phyloP scores from a whole-genome alignment of 2,888 invertebrate species.

The Folsomia candida region DNA sequence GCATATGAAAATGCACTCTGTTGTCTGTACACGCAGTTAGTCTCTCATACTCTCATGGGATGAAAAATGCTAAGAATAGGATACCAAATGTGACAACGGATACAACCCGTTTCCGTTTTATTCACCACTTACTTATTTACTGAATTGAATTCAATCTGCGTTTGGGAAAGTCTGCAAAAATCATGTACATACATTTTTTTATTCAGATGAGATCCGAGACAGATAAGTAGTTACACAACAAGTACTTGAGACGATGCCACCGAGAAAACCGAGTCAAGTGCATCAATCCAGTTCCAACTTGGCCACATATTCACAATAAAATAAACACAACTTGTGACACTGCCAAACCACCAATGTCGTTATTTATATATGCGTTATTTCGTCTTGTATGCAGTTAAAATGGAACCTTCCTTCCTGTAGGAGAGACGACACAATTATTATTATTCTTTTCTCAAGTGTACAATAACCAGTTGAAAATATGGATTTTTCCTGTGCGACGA shows the following conservation, averaged over 20 bases:
- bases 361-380: no score
- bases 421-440: not conserved
- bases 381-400: no score
- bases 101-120: not conserved
- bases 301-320: not conserved
- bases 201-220: not conserved
- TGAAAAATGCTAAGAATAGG: not conserved
- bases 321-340: not conserved
- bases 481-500: no score
- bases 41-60: not conserved
- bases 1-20: no score
- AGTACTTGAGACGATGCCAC: not conserved
- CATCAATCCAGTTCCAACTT: not conserved
- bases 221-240: not conserved
- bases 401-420: not conserved
- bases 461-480: not conserved
- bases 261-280: not conserved
- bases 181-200: no score
- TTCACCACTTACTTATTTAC: not conserved
- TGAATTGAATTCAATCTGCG: not conserved
- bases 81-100: not conserved
- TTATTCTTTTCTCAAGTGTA: not conserved
- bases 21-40: no score
- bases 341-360: no score
- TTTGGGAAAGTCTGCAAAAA: not conserved